Percentiles rank a stretch among this genome's conserved stretches.
phyloP scores from a whole-genome alignment of 2,113 vertebrate species.

The Amphiprion percula region DNA sequence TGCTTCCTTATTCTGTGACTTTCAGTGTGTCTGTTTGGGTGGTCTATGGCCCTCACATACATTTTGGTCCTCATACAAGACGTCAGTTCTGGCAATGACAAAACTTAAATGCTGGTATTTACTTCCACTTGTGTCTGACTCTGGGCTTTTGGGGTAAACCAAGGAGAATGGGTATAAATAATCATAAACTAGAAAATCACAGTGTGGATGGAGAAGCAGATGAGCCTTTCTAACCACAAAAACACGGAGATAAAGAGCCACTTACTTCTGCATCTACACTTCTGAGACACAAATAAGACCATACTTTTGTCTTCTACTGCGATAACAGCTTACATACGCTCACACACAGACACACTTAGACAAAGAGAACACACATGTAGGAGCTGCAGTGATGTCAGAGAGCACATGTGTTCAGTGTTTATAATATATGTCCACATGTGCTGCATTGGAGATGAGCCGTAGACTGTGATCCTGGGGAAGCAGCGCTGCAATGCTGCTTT shows the following conservation, averaged over 20 bases:
- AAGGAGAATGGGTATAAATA: constrained; percentile 61
- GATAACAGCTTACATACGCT: constrained; percentile 16
- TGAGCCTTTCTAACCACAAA: constrained; percentile 60
- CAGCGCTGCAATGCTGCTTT: constrained; percentile 44
- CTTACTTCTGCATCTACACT: constrained; percentile 14
- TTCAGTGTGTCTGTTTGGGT: constrained; percentile 66
- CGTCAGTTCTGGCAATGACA: constrained; percentile 41
- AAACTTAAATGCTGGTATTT: constrained; percentile 42
- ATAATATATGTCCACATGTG: constrained; percentile 66
- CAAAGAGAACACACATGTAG: constrained; percentile 71
- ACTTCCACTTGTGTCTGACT: constrained; percentile 38
- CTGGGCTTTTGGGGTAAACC: constrained; percentile 49
- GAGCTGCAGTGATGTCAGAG: constrained; percentile 64
- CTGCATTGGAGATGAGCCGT: constrained; percentile 63
- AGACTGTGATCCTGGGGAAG: constrained; percentile 68
- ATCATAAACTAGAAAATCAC: constrained; percentile 64
- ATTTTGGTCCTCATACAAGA: constrained; percentile 11
- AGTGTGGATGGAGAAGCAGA: constrained; percentile 49
- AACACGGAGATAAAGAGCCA: constrained; percentile 34
- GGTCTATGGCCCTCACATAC: constrained; percentile 51
- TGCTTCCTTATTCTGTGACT: constrained; percentile 50
- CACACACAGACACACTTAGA: constrained; percentile 36
- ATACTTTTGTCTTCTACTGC: constrained; percentile 26
- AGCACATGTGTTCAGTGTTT: constrained; percentile 76
- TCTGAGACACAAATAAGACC: constrained; percentile 34